Conservation (phyloP, 2,888 invertebrate species). For the Andrena hattorfiana region DNA sequence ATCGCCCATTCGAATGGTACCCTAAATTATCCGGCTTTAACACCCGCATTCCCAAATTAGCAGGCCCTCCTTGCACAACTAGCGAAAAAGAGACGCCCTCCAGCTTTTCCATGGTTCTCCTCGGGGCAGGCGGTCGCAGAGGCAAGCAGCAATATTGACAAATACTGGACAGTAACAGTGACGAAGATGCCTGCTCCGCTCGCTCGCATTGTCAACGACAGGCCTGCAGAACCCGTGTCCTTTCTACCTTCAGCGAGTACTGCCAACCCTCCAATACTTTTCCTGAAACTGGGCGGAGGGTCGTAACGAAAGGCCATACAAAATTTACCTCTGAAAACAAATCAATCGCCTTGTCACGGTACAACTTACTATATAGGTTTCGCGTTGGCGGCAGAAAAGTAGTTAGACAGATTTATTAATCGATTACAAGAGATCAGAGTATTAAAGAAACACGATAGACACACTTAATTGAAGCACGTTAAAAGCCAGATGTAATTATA, state of each 20-base stretch:
- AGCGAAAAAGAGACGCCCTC: not conserved
- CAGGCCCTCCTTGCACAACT: conserved; percentile 31
- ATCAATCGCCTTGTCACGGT: conserved; percentile 26
- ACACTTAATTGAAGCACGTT: not conserved
- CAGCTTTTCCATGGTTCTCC: not conserved
- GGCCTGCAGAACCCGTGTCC: conserved; percentile 22
- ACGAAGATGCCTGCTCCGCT: conserved; percentile 20
- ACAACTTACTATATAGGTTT: too few relatives aligned
- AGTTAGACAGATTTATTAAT: too few relatives aligned
- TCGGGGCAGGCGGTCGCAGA: not conserved
- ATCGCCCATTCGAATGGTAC: conserved; percentile 46
- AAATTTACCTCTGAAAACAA: conserved; percentile 24
- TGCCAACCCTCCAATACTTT: conserved; percentile 5
- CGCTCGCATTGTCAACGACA: conserved; percentile 29
- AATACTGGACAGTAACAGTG: conserved; percentile 46
- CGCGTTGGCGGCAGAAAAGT: too few relatives aligned
- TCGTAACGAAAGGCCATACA: not conserved
- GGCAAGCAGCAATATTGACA: conserved; percentile 54
- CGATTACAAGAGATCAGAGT: too few relatives aligned
- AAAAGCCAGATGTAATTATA: not conserved
- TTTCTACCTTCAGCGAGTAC: not conserved
- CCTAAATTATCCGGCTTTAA: conserved; percentile 69
- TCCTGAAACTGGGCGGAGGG: not conserved
- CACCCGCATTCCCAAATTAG: conserved; percentile 65
- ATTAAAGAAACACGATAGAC: not conserved